Evolutionary conservation across 2,888 invertebrate genomes (phyloP), one percentile per base, ranked within the genome.

Genomic region (Oxycera nigricornis): DNA sequence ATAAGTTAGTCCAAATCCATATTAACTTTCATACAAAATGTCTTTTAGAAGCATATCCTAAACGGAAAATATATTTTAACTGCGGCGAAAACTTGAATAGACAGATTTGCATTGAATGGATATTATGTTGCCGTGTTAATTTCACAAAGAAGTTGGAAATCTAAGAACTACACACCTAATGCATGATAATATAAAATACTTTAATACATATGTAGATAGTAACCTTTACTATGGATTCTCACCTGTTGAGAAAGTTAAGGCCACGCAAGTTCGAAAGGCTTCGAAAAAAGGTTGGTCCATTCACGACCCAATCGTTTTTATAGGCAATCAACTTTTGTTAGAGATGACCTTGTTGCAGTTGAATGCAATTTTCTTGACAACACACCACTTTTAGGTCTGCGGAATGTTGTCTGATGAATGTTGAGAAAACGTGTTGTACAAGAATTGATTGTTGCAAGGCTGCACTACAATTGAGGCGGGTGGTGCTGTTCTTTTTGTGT

Each of bases 281-380:
- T n/a, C n/a, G 3, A 46, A 46, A 3, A 46, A 46, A 46, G 46
- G 46, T 46, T 3, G 46, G 46, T 46, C 46, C 46, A 46, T 46
- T 46, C 46, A 46, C 46, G 46, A 46, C 17, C 46, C 46, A 46
- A 11, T 46, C 46, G 14, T n/a, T 14, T 46, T 46, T 2, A 46
- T 46, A 46, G 14, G 46, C 46, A 46, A 46, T 46, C 46, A 46
- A 46, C 46, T 46, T 46, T 46, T 46, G 17, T 46, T 46, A 46
- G n/a, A 3, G 46, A 46, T 46, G 46, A 46, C 46, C 46, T 46
- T 46, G 46, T 46, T 46, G 46, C 46, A 46, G 46, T 46, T 46
- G 46, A 46, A 46, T 46, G 46, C 46, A 46, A 11, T 2, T 7
- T 3, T 46, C 11, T 46, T 46, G 46, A 46, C 46, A 46, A 46